Percentiles rank a stretch among this genome's conserved stretches.
phyloP scores from a whole-genome alignment of 2,113 vertebrate genomes.

The Anguilla japonica region DNA sequence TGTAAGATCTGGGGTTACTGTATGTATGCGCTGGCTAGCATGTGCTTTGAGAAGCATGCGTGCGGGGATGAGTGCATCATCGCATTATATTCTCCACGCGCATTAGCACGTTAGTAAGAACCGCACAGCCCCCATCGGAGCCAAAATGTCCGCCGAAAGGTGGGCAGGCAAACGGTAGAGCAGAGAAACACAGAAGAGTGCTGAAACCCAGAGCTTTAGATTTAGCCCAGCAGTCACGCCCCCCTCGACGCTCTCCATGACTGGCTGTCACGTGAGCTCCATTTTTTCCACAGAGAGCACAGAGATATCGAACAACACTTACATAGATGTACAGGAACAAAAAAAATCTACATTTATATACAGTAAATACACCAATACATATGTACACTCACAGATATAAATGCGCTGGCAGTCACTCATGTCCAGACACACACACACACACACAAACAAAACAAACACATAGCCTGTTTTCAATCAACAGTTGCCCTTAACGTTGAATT shows the following conservation, averaged over 20 bases:
- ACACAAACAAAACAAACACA: not conserved
- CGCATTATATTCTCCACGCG: not conserved
- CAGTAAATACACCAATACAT: not conserved
- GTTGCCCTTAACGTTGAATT: too few species aligned
- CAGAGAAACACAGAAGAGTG: not conserved
- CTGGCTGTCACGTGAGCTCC: not conserved
- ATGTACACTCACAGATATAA: not conserved
- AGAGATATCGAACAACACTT: not conserved
- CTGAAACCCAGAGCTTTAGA: not conserved
- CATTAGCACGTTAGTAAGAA: not conserved
- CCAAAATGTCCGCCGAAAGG: too few species aligned
- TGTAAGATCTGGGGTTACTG: not conserved
- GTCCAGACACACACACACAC: not conserved
- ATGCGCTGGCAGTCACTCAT: not conserved
- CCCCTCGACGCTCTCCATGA: not conserved
- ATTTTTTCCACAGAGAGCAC: not conserved
- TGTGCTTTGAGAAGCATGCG: not conserved
- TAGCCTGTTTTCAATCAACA: too few species aligned
- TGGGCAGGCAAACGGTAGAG: not conserved
- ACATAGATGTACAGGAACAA: not conserved
- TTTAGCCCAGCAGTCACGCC: not conserved
- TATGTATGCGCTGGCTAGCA: not conserved
- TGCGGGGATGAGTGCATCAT: not conserved
- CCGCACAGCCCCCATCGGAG: not conserved
- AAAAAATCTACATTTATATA: not conserved